phyloP scores from a whole-genome alignment of 2,113 vertebrate genomes.

The Dicrurus megarhynchus region DNA sequence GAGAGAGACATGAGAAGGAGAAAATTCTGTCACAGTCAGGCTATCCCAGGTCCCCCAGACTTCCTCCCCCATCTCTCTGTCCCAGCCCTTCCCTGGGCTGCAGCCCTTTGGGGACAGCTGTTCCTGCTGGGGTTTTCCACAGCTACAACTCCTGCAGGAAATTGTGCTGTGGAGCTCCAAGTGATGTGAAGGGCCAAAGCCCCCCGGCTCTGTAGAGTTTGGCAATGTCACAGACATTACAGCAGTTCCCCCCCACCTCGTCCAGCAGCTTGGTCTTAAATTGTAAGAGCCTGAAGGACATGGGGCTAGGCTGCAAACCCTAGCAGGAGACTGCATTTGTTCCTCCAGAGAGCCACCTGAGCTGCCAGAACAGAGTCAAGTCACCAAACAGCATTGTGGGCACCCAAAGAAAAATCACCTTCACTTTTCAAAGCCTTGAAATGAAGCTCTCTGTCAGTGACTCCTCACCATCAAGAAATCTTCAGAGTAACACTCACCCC shows the following conservation, averaged over 20 bases:
- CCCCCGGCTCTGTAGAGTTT: accelerated
- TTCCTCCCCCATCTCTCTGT: neutral
- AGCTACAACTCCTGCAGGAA: neutral
- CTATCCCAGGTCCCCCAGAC: accelerated
- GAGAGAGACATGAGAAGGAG: neutral
- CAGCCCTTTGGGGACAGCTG: neutral
- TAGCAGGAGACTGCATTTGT: neutral
- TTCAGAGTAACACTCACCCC: neutral
- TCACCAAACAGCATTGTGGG: neutral
- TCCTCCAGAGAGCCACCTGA: neutral
- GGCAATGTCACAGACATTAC: accelerated
- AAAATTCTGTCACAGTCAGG: neutral
- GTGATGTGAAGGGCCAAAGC: neutral
- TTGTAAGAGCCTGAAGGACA: neutral
- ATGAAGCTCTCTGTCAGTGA: neutral
- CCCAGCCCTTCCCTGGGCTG: neutral
- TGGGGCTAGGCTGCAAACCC: neutral
- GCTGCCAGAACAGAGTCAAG: neutral
- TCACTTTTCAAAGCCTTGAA: neutral
- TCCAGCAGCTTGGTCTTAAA: neutral
- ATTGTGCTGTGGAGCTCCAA: neutral
- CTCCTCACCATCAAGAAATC: neutral
- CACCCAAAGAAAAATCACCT: neutral
- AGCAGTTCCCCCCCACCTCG: accelerated
- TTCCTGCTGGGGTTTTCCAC: neutral